Base-by-base conservation (phyloP, 1,140 invertebrate species). In the Bombus impatiens region DNA sequence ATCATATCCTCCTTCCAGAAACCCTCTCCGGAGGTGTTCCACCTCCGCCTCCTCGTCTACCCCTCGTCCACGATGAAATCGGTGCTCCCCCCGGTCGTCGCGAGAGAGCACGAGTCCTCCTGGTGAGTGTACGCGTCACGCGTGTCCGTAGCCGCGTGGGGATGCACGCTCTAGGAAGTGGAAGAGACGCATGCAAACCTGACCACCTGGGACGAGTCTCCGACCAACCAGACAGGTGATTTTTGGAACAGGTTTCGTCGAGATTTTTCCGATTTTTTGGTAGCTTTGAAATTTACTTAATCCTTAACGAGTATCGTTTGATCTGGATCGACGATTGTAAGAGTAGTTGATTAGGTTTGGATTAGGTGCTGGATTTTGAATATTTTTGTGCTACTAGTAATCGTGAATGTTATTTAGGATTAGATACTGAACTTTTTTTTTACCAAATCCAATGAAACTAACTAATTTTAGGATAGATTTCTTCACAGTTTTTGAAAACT, bases 1-100 rank as follows among this genome's bases (percentile, higher is more conserved):
- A 94, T 94, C 94, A 94, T 94, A 94, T 94, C 94, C 93, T 94
- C 93, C 93, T 94, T 94, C 93, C 90, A 93, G 93, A 93, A 92
- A 93, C 89, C 85, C 76, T 90, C 90, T 84, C 44, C 88, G 89
- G 68, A 88, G 86, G 88, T 90, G 87, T 87, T 88, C 78, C 87
- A 84, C 84, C 86, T 57, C 44, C 72, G 6, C 80, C 42, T 75
- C 70, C 42, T 59, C 72, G 77, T n/a, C 32, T 40, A 9, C 76
- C 57, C 76, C 47, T 78, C 57, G 28, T 28, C 76, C 15, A 42
- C 57, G 28, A 57, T n/a, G 47, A 28, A 25, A 47, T 59, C 70
- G 65, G n/a, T 42, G 44, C 67, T 74, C 86, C 44, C 82, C 62
- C 42, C 44, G 15, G 53, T 62, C 77, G 53, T 35, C 84, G 62